Conservation (phyloP, 2,888 invertebrate genomes). For the Subacronicta megacephala region DNA sequence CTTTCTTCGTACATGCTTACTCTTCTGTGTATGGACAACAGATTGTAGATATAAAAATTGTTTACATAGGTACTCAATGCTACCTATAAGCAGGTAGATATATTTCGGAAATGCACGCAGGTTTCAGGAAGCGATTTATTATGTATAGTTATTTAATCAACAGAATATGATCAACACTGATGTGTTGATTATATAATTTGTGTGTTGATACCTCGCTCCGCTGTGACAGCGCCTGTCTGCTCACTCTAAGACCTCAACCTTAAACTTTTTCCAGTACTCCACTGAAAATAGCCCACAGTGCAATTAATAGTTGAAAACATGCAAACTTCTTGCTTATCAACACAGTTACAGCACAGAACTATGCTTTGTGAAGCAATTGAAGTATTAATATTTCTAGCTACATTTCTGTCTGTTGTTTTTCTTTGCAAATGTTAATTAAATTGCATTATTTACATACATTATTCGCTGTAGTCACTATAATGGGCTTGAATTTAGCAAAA, state of each 20-base stretch:
- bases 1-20: too few species aligned
- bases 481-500: slow-evolving; percentile 8
- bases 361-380: slow-evolving; percentile 22
- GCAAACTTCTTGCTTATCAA: slow-evolving; percentile 50
- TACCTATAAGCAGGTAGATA: too few species aligned
- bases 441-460: slow-evolving; percentile 38
- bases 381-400: slow-evolving; percentile 13
- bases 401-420: slow-evolving; percentile 24
- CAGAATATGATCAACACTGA: too few species aligned
- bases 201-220: not conserved
- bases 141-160: too few species aligned
- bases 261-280: slow-evolving; percentile 8
- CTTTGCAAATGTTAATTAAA: slow-evolving; percentile 27
- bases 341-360: slow-evolving; percentile 16
- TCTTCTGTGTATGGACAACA: too few species aligned
- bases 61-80: too few species aligned
- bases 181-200: too few species aligned
- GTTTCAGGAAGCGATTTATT: too few species aligned
- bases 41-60: too few species aligned
- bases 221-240: not conserved
- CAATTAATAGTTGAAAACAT: slow-evolving; percentile 57
- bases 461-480: slow-evolving; percentile 10
- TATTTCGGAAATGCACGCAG: too few species aligned
- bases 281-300: slow-evolving; percentile 34
- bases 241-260: not conserved